Evolutionary conservation across 2,113 vertebrate genomes (phyloP).

Genomic region (Mionectes macconnelli): DNA sequence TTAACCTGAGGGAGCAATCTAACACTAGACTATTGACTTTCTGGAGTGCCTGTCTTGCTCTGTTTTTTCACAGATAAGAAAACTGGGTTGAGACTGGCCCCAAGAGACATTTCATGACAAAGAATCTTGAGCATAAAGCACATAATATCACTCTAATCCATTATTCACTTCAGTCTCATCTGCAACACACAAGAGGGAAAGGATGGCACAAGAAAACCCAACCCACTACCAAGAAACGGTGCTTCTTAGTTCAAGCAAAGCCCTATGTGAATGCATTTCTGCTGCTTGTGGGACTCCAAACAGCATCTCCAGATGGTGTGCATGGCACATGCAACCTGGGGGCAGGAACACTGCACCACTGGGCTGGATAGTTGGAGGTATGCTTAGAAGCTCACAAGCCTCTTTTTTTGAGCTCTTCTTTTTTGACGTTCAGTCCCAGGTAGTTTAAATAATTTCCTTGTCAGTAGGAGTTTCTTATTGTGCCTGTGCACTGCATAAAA

Average conservation of each 20-base stretch:
- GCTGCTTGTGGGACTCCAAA: not conserved
- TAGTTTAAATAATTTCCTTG: not conserved
- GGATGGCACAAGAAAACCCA: not conserved
- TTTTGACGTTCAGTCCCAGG: not conserved
- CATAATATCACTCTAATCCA: not conserved
- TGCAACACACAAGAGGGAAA: not conserved
- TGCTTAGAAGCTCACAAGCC: not conserved
- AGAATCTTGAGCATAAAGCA: not conserved
- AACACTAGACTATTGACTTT: conserved; percentile 35
- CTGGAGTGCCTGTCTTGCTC: conserved; percentile 3
- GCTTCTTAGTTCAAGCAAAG: not conserved
- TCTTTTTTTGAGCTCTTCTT: not conserved
- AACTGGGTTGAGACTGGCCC: conserved; percentile 7
- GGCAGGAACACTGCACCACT: not conserved
- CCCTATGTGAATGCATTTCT: not conserved
- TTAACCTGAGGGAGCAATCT: conserved; percentile 9
- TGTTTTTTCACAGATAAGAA: conserved; percentile 30
- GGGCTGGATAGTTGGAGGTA: not conserved
- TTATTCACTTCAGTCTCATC: not conserved
- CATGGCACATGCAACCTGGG: not conserved
- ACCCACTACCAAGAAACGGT: not conserved
- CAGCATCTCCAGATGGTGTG: not conserved
- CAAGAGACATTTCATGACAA: conserved; percentile 24
- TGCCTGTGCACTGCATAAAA: not conserved
- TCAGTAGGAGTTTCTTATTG: not conserved